Evolutionary conservation across 2,888 invertebrate genomes (phyloP).

Genomic region (Tipula lateralis): DNA sequence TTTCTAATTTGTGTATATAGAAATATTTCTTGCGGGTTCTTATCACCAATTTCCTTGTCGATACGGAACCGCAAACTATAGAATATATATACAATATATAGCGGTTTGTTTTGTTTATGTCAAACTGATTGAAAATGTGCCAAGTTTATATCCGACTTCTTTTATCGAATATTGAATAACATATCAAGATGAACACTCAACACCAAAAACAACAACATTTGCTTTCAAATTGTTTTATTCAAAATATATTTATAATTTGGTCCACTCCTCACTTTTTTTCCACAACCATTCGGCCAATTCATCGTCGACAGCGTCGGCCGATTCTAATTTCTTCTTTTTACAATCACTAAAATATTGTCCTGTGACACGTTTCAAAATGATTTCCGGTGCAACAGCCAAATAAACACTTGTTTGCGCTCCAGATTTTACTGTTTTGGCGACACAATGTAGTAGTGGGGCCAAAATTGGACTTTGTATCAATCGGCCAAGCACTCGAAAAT

Average conservation of each 20-base stretch:
- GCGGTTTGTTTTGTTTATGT: not conserved
- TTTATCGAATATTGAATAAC: not conserved
- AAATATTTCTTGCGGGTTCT: not conserved
- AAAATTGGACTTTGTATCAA: slow-evolving; percentile 30
- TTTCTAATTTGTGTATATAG: not conserved
- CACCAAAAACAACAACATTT: not conserved
- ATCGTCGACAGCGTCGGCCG: slow-evolving; percentile 50
- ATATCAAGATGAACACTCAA: too few relatives aligned
- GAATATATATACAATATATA: not conserved
- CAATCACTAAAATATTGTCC: slow-evolving; percentile 60
- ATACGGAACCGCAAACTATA: not conserved
- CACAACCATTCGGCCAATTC: slow-evolving; percentile 58
- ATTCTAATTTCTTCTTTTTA: slow-evolving; percentile 47
- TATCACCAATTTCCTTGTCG: not conserved
- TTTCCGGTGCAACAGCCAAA: slow-evolving; percentile 56
- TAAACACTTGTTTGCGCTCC: slow-evolving; percentile 63
- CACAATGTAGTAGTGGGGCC: slow-evolving; percentile 63
- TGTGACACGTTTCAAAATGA: slow-evolving; percentile 51
- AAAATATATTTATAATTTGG: not conserved
- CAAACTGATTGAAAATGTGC: not conserved
- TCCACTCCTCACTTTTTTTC: slow-evolving; percentile 57
- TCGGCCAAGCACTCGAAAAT: slow-evolving; percentile 59
- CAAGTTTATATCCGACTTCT: not conserved
- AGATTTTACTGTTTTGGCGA: slow-evolving; percentile 60
- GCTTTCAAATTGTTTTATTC: not conserved